Conservation (phyloP, 2,113 vertebrate species). For the Vulpes ferrilata region DNA sequence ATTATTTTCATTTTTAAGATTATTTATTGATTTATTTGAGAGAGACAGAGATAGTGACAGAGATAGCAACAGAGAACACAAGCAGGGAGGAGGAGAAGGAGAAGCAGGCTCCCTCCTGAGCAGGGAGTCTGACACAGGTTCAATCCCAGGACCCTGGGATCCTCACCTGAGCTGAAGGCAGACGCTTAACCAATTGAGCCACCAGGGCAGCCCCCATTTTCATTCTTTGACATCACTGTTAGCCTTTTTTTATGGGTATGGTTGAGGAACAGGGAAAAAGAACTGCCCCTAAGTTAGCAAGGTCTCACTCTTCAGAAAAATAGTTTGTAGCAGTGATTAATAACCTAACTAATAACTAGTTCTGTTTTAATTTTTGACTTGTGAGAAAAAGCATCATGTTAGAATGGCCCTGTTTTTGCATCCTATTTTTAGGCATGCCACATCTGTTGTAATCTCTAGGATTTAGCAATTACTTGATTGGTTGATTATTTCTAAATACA, state of each 20-base stretch:
- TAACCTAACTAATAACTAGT: background rate
- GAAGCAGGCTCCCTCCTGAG: too few relatives aligned
- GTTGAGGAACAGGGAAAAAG: background rate
- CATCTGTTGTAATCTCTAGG: background rate
- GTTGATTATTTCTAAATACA: conserved; percentile 20
- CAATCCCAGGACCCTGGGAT: too few relatives aligned
- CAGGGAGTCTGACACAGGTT: too few relatives aligned
- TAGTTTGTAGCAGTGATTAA: background rate
- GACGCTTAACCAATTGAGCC: too few relatives aligned
- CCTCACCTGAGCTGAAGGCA: too few relatives aligned
- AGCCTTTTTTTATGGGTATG: background rate
- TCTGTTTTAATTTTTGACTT: conserved; percentile 30
- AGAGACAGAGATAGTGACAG: too few relatives aligned
- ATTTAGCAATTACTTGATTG: background rate
- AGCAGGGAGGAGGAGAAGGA: too few relatives aligned
- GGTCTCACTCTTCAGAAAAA: conserved; percentile 10
- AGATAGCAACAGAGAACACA: too few relatives aligned
- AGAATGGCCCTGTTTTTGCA: background rate
- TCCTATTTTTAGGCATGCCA: background rate
- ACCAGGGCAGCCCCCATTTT: background rate
- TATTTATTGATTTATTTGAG: too few relatives aligned
- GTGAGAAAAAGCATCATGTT: background rate
- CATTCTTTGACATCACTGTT: background rate
- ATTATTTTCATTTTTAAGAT: background rate
- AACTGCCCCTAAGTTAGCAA: background rate